Conservation (phyloP, 2,888 invertebrate genomes). For the Brachylomia viminalis region DNA sequence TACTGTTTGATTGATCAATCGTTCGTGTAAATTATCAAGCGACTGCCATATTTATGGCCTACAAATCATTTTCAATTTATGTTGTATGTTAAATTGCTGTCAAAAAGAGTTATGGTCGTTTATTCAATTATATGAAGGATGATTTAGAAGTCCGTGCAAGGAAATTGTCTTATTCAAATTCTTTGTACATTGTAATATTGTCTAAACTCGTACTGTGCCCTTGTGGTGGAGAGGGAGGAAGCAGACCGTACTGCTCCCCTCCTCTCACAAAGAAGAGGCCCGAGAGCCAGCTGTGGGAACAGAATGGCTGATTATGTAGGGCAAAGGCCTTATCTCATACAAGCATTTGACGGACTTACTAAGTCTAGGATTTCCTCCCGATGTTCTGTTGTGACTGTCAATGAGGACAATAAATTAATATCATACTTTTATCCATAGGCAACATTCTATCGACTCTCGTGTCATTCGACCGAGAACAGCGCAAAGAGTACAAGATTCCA, state of each 20-base stretch:
- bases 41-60: conserved; percentile 47
- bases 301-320: neutral
- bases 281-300: too few relatives aligned
- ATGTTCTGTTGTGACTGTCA: too few relatives aligned
- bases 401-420: neutral
- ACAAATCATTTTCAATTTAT: conserved; percentile 61
- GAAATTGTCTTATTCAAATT: conserved; percentile 11
- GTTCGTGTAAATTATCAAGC: conserved; percentile 45
- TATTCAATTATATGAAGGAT: conserved; percentile 27
- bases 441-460: conserved; percentile 93
- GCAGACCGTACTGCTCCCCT: too few relatives aligned
- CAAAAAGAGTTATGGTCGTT: conserved; percentile 38
- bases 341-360: neutral
- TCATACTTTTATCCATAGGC: conserved; percentile 74
- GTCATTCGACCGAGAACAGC: conserved; percentile 96
- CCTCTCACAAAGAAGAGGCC: neutral
- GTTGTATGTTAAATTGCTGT: conserved; percentile 35
- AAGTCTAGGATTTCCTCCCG: neutral
- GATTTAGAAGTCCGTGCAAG: conserved; percentile 18
- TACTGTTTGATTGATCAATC: conserved; percentile 49
- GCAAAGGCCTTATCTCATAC: neutral
- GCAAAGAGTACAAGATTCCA: conserved; percentile 96
- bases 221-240: too few relatives aligned
- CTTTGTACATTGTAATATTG: neutral
- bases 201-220: neutral